Evolutionary conservation across 2,113 vertebrate species (phyloP), one percentile per base, ranked within the genome.

Genomic region (Brachyistius frenatus): DNA sequence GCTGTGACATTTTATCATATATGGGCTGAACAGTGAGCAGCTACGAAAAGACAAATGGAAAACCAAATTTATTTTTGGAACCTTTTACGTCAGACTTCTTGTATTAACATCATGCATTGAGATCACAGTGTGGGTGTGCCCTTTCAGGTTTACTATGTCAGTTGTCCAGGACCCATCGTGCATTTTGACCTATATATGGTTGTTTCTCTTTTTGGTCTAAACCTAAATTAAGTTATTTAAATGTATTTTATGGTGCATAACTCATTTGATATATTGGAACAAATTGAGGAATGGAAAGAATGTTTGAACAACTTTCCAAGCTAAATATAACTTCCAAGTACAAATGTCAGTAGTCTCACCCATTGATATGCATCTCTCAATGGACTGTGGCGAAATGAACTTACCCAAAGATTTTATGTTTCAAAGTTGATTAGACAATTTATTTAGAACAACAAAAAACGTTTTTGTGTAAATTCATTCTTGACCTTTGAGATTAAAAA

Each of bases 1-100:
- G 3, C 36, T 31, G 30, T 80, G 85, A 88, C 80, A 63, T 81
- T 81, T 84, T 67, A 67, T 80, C 78, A 76, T 47, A 39, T 11
- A 39, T 31, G 6, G 39, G 23, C 0, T 5, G 3, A 31, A 73
- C 41, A 7, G 8, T 2, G 13, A 32, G 35, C n/a, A 5, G n/a
- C 39, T 64, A 37, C n/a, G 56, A 33, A 75, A 63, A 33, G 69
- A 73, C 30, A 70, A 72, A 78, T 3, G 75, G 63, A 86, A 83
- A 81, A 68, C 47, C 36, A 46, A 7, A 63, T 55, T 35, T 64
- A 16, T 69, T 87, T 23, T 71, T 64, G 49, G 57, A 35, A 37
- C 10, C 39, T 85, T 77, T 86, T 56, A 75, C 66, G 67, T 86
- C 69, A 86, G 46, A 58, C 41, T n/a, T 62, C 55, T 76, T 15